Evolutionary conservation across 2,797 vertebrate species (phyloP), one percentile per base, ranked within the genome.

Genomic region (Phataginus tetradactyla): DNA sequence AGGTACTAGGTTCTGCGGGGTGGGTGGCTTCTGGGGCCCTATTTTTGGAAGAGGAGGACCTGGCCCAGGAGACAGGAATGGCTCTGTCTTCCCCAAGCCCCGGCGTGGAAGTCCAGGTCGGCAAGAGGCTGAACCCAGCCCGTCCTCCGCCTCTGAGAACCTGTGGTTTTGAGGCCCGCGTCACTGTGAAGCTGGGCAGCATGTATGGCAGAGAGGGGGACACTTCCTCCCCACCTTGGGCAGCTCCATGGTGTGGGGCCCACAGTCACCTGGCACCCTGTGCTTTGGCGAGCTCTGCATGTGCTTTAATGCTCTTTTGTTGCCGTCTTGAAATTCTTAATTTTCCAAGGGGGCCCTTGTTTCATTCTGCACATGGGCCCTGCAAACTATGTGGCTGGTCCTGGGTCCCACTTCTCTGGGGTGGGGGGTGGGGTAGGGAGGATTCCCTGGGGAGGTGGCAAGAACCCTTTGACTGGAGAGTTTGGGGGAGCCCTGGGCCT

Each of bases 141-240:
- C 0, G 5, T 4, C 3, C 6, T 5, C 20, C 25, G 55, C 20
- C 39, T 45, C 34, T 1, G 32, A 15, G 45, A 4, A 34, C 45
- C 21, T 27, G 12, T 9, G 63, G 72, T 27, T 85, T 34, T 27
- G 18, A 57, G 68, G 1, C 2, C 17, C 6, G 23, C 7, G 63
- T 14, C 1, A 0, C 5, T 25, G n/a, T 37, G n/a, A 23, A 17
- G 37, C 57, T 45, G 5, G 63, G 64, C 59, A 66, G 37, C 29
- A 23, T 7, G 20, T 4, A 4, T 9, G 37, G 17, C 3, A 37
- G 53, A 1, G 32, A 23, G 1, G 18, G 91, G 53, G 53, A 51
- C 34, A n/a, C 55, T 72, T 32, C 55, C 45, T 27, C 18, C n/a
- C 57, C 42, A 2, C 20, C 25, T 11, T 7, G 7, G 64, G 27